These are phyloP conservation scores for Thymelicus lineola DNA, from an alignment of 2,888 invertebrate species.

Conservation along the genomic window DNA sequence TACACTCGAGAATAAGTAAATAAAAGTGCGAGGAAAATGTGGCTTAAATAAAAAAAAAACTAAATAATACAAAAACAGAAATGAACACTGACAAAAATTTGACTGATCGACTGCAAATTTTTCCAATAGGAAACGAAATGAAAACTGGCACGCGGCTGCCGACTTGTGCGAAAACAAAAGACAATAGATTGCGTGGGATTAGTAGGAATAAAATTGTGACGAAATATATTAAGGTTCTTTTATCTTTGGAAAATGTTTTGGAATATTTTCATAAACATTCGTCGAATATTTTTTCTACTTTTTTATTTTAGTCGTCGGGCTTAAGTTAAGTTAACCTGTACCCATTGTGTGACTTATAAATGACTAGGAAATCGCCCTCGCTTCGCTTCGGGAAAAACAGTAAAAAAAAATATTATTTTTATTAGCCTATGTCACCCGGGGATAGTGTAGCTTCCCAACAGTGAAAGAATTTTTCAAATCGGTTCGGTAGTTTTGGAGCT, in stretches of 20 bases:
- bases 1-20: conserved; percentile 37
- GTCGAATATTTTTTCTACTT: neutral
- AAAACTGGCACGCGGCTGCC: conserved; percentile 31
- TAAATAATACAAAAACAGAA: conserved; percentile 53
- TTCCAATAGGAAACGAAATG: conserved; percentile 48
- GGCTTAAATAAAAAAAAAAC: conserved; percentile 43
- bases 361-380: too few species aligned
- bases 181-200: conserved; percentile 20
- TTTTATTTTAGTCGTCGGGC: neutral
- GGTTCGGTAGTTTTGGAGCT: too few species aligned
- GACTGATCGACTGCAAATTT: conserved; percentile 60
- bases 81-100: conserved; percentile 58
- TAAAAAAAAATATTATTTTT: too few species aligned
- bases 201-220: conserved; percentile 18
- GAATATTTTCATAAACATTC: neutral
- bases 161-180: conserved; percentile 21
- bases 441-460: too few species aligned
- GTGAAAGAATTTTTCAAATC: too few species aligned
- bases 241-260: neutral
- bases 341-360: too few species aligned
- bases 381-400: too few species aligned
- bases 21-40: conserved; percentile 23
- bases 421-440: too few species aligned
- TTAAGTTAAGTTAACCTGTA: neutral
- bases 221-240: conserved; percentile 4